Evolutionary conservation across 2,888 invertebrate species (phyloP).

Genomic region (Lithosia quadra): DNA sequence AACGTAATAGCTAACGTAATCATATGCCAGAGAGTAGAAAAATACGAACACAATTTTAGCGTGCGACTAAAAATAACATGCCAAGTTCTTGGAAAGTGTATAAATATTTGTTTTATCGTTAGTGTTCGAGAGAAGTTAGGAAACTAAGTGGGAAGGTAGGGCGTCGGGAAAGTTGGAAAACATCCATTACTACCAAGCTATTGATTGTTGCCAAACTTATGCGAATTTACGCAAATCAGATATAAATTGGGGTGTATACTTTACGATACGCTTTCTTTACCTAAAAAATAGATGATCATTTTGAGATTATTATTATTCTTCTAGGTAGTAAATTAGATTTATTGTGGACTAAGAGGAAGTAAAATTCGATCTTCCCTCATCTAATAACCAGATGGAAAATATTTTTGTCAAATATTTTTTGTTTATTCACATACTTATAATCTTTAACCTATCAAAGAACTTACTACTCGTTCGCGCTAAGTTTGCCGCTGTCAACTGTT

Average conservation of each 20-base stretch:
- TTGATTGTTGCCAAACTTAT: neutral
- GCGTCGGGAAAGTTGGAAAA: neutral
- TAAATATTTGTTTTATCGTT: neutral
- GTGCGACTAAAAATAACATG: neutral
- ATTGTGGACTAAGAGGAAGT: too few relatives aligned
- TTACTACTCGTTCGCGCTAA: too few relatives aligned
- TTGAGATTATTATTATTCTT: too few relatives aligned
- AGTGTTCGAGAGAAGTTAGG: neutral
- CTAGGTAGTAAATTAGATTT: too few relatives aligned
- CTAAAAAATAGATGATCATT: too few relatives aligned
- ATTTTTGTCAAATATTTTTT: too few relatives aligned
- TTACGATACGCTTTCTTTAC: too few relatives aligned
- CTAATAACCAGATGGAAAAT: too few relatives aligned
- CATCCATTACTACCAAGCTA: neutral
- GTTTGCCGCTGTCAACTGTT: too few relatives aligned
- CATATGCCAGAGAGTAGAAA: neutral
- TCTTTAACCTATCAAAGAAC: too few relatives aligned
- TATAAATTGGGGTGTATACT: neutral
- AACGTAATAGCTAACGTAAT: neutral
- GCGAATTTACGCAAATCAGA: neutral
- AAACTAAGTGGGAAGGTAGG: neutral
- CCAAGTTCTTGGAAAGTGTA: constrained; percentile 2
- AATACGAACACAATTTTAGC: neutral
- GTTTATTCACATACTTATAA: too few relatives aligned
- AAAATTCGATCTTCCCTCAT: too few relatives aligned